Conservation (phyloP, 1,140 invertebrate species). For the Penaeus chinensis region DNA sequence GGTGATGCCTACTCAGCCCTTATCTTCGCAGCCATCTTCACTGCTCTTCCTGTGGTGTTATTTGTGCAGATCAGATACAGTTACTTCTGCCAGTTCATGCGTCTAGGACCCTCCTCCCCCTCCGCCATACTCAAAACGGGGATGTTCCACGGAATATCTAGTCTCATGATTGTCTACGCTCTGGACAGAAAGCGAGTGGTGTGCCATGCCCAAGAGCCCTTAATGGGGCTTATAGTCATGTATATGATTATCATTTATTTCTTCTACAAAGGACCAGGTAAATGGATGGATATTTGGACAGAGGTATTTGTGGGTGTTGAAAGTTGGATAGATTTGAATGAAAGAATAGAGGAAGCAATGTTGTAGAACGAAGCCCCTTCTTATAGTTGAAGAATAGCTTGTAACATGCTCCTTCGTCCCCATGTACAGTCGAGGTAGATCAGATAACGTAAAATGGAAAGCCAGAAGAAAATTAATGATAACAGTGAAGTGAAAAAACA, state of each 20-base stretch:
- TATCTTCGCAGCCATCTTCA: constrained; percentile 52
- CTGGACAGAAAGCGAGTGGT: constrained; percentile 58
- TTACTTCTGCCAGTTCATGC: constrained; percentile 43
- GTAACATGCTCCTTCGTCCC: no score
- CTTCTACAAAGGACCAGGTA: constrained; percentile 62
- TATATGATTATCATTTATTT: constrained; percentile 62
- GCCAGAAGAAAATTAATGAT: no score
- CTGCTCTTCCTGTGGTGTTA: constrained; percentile 35
- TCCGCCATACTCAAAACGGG: constrained; percentile 27
- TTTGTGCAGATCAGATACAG: constrained; percentile 46
- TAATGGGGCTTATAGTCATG: constrained; percentile 59
- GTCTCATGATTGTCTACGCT: constrained; percentile 52
- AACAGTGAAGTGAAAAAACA: no score
- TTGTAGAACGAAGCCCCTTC: no score
- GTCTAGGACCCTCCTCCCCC: constrained; percentile 31
- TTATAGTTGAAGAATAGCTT: no score
- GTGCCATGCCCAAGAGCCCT: constrained; percentile 60
- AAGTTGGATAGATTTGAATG: background rate
- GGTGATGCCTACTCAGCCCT: constrained; percentile 58
- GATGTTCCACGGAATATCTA: constrained; percentile 46
- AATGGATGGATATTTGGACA: background rate
- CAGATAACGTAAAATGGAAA: no score
- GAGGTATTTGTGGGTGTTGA: background rate
- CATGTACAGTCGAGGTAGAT: no score
- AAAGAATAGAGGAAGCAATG: no score